phyloP scores from a whole-genome alignment of 2,797 vertebrate genomes.

The Pampus argenteus region DNA sequence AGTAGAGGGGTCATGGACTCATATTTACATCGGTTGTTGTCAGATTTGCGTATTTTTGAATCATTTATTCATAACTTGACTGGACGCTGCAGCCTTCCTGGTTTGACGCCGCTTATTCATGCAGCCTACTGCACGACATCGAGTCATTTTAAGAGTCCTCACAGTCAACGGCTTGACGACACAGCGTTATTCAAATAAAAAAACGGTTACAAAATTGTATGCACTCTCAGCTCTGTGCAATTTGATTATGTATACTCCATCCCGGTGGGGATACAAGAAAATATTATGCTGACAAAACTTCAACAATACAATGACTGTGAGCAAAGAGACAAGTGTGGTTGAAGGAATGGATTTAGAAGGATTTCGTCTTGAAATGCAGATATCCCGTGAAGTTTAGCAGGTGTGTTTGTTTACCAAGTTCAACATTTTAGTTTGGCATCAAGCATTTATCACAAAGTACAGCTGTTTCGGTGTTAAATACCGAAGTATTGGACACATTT shows the following conservation, averaged over 20 bases:
- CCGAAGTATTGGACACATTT: too few species aligned
- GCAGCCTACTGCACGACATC: conserved; percentile 9
- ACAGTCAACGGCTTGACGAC: not conserved
- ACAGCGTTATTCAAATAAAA: conserved; percentile 37
- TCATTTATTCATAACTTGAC: conserved; percentile 50
- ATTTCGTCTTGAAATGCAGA: conserved; percentile 1
- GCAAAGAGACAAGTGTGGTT: conserved; percentile 11
- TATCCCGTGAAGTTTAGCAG: not conserved
- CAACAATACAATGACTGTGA: conserved; percentile 15
- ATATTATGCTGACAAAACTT: conserved; percentile 50
- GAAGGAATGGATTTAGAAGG: not conserved
- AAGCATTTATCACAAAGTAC: too few species aligned
- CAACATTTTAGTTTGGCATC: too few species aligned
- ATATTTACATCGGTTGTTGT: conserved; percentile 51
- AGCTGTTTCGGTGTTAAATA: too few species aligned
- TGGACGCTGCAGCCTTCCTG: conserved; percentile 14
- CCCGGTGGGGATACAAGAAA: conserved; percentile 34
- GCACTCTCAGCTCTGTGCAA: conserved; percentile 29
- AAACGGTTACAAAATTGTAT: conserved; percentile 36
- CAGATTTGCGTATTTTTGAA: conserved; percentile 52
- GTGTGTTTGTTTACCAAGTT: too few species aligned
- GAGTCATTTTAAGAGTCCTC: conserved; percentile 31
- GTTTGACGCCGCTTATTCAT: conserved; percentile 20
- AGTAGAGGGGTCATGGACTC: conserved; percentile 32
- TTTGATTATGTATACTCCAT: conserved; percentile 42